Conservation (phyloP, 2,888 invertebrate species). For the Netelia inedita region DNA sequence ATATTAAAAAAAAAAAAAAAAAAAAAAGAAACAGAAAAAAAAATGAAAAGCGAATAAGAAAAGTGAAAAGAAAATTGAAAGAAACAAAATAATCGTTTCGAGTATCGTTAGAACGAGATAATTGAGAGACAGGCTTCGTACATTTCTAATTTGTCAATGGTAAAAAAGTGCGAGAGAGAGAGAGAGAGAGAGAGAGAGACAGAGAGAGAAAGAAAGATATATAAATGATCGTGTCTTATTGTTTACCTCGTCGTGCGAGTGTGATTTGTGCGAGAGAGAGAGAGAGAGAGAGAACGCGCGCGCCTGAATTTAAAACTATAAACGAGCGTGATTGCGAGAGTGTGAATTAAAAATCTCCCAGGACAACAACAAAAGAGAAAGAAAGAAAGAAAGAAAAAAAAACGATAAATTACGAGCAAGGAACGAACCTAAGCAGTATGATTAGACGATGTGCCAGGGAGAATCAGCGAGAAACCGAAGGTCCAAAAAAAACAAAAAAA, state of each 20-base stretch:
- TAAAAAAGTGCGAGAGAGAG: conserved; percentile 51
- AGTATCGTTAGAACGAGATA: conserved; percentile 64
- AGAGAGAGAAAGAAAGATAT: conserved; percentile 35
- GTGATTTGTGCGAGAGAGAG: conserved; percentile 32
- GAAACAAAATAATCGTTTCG: conserved; percentile 62
- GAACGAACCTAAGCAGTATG: conserved; percentile 71
- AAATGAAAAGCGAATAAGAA: conserved; percentile 27
- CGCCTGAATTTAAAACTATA: conserved; percentile 52
- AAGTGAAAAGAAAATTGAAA: conserved; percentile 28
- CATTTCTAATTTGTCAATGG: conserved; percentile 75
- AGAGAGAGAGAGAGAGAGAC: conserved; percentile 53
- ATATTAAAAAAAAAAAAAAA: conserved; percentile 48
- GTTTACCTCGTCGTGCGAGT: conserved; percentile 67
- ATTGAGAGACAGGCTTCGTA: conserved; percentile 69
- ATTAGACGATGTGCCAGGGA: conserved; percentile 72
- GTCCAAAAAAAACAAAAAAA: conserved; percentile 51
- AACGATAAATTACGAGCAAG: conserved; percentile 54
- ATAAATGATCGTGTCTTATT: conserved; percentile 68
- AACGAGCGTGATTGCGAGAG: conserved; percentile 56
- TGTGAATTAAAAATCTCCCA: conserved; percentile 54
- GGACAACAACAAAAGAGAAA: conserved; percentile 27
- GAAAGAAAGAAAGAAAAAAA: conserved; percentile 48
- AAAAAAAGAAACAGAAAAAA: conserved; percentile 9
- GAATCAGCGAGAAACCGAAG: conserved; percentile 69
- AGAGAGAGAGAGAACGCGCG: conserved; percentile 46